Base-by-base conservation (phyloP, 2,888 invertebrate species). In the Drosophila melanosoma region DNA sequence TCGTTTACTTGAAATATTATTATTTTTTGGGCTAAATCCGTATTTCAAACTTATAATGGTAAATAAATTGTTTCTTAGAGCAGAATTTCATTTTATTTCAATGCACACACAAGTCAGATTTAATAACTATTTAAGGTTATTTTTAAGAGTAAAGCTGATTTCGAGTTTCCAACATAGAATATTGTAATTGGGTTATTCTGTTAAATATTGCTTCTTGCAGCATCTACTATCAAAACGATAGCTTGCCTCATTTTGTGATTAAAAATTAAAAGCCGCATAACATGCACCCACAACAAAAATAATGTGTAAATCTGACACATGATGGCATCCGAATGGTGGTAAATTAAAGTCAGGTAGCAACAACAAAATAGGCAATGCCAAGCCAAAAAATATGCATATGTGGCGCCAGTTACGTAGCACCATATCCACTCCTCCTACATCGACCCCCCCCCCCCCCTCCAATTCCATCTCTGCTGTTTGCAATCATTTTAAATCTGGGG, bases 401-500 rank as follows among this genome's bases (percentile, higher is more conserved):
- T 61, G 57, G 49, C 69, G 62, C 36, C 53, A 59, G 60, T 54
- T 49, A 20, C 23, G 38, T 15, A 8, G 26, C 38, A 54, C 17
- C 58, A 49, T 48, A 38, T 45, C 35, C 40, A 23, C 61, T 5
- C 35, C 4, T 15, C 20, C 4, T 36, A 38, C 49, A 12, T 8
- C 4, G 26, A 26, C 26, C 23, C 23, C 23, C 23, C 23, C 23
- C 23, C 23, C 23, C 29, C 1, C 5, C 15, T 1, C 29, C 29
- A 29, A 6, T 29, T 29, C 29, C 1, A 11, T 29, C 29, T 57
- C 35, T 52, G 32, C 17, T 26, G 68, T 57, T 54, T 45, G 57
- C 77, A 77, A 83, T 85, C 81, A 83, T 79, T 82, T 81, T 76
- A 83, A 79, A 81, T 85, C 74, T 72, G 74, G 69, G 53, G 33